phyloP scores from a whole-genome alignment of 92 coral and sea anemone species.

The Palythoa heliodiscus region DNA sequence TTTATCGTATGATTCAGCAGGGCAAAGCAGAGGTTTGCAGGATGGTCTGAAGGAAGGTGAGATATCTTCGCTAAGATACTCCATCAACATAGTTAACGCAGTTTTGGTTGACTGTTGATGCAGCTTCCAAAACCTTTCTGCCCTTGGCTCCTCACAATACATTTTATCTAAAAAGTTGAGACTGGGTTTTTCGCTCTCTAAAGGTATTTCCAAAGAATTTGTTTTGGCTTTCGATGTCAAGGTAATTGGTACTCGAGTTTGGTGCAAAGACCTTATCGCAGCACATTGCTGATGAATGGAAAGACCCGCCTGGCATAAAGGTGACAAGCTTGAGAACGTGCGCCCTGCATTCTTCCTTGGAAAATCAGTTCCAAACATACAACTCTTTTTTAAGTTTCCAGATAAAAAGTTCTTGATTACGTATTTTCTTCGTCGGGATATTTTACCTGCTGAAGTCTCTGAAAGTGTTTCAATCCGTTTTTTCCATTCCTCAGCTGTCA shows the following conservation, averaged over 20 bases:
- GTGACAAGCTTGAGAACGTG: background rate
- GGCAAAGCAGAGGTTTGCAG: slow-evolving; percentile 17
- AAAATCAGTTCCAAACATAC: background rate
- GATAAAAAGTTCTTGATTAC: background rate
- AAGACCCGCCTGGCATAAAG: background rate
- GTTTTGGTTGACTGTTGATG: background rate
- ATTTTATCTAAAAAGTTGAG: background rate
- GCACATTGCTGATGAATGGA: background rate
- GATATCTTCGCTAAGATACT: slow-evolving; percentile 1
- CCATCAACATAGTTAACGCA: slow-evolving; percentile 13
- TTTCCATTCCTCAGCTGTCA: slow-evolving; percentile 71
- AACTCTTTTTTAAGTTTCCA: background rate
- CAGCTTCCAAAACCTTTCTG: background rate
- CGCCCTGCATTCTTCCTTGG: background rate
- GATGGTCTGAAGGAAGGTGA: slow-evolving; percentile 22
- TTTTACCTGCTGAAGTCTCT: background rate
- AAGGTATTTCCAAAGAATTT: background rate
- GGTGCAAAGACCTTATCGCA: background rate
- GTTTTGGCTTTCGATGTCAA: background rate
- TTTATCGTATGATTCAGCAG: background rate
- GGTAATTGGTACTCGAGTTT: background rate
- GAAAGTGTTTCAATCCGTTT: background rate
- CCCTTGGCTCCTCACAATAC: background rate
- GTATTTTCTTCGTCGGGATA: background rate
- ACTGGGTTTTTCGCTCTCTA: background rate